Base-by-base conservation (phyloP, 2,888 invertebrate genomes). In the Taenaris catops region DNA sequence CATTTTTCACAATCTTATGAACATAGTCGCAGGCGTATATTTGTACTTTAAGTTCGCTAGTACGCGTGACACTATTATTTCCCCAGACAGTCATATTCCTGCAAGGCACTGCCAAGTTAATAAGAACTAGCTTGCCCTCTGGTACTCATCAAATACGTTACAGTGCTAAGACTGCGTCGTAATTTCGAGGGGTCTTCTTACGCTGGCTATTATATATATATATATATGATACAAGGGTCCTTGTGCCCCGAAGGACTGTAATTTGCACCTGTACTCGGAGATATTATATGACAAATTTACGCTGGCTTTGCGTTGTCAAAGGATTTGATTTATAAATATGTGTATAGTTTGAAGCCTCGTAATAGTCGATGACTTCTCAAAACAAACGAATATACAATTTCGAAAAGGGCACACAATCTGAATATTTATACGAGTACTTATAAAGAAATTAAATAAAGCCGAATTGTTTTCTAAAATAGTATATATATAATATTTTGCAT, bases 181-280 rank as follows among this genome's bases (percentile, higher is more conserved):
- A 61, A 58, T 61, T 64, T 57, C 48, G 44, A 52, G 58, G 51
- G 73, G 44, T 69, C 76, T 52, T 40, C 26, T 24, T 34, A 44
- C 38, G 49, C 51, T 72, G 74, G 76, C 53, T 51, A 45, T 51
- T 55, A 58, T 57, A 49, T 59, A 61, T 57, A 65, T 55, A 58
- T 57, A 49, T 59, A 61, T 57, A 65, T 61, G 66, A 70, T 71
- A 71, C 63, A 63, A 67, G 67, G 69, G 70, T 63, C 65, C 62
- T 62, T 55, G 56, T 60, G 56, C 64, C 68, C 75, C 65, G 52
- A 61, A 64, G 66, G 66, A 65, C 59, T 59, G 71, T 79, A 78
- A 78, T 74, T 76, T 76, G 76, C 80, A 80, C 78, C 79, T 80
- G 79, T 75, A 76, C 60, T 66, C 71, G 49, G 62, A 54, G 67